These are phyloP conservation scores for Galleria mellonella DNA, from an alignment of 1,140 invertebrate genomes.

Conservation along the genomic window DNA sequence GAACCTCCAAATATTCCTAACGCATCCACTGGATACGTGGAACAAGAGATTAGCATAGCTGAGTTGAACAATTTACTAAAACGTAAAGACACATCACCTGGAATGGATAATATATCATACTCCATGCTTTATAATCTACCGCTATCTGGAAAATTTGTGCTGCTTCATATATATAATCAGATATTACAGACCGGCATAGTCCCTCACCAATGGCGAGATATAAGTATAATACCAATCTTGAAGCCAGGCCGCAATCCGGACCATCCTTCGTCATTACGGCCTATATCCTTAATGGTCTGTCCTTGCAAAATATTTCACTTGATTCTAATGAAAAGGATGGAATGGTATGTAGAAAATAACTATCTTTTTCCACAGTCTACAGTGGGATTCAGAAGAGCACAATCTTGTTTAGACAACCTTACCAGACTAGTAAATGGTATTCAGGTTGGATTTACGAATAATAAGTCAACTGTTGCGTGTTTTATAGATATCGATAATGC, in stretches of 20 bases:
- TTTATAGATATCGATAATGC: conserved; percentile 6
- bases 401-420: background rate
- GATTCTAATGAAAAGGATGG: conserved; percentile 16
- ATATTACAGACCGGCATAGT: conserved; percentile 4
- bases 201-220: conserved; percentile 12
- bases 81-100: conserved; percentile 4
- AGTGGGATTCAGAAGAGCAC: background rate
- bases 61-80: conserved; percentile 12
- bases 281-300: conserved; percentile 26
- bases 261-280: conserved; percentile 1
- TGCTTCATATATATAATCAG: conserved; percentile 10
- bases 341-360: conserved; percentile 25
- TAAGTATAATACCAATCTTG: conserved; percentile 11
- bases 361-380: conserved; percentile 1
- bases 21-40: too few relatives aligned
- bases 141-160: background rate
- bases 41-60: too few relatives aligned
- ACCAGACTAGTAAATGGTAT: background rate
- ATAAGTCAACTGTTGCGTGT: background rate
- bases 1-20: too few relatives aligned
- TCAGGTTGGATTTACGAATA: background rate
- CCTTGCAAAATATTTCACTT: conserved; percentile 21
- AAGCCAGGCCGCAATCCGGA: conserved; percentile 1
- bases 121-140: conserved; percentile 14
- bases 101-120: conserved; percentile 1